These are phyloP conservation scores for Ophion obscuratus DNA, from an alignment of 2,888 invertebrate species.

Conservation along the genomic window DNA sequence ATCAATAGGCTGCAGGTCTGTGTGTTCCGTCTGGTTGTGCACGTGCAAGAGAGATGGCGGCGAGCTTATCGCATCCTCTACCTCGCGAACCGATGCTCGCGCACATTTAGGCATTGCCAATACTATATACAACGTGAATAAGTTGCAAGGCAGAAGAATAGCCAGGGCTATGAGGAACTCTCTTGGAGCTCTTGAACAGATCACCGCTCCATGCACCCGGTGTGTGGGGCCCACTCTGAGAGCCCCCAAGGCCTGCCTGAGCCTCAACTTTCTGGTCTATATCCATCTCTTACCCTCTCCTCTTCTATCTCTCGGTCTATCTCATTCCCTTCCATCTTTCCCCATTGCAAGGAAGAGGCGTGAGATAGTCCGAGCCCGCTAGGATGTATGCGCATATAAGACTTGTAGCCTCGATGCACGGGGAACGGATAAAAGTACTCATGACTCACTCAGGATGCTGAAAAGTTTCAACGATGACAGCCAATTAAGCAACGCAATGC, in stretches of 20 bases:
- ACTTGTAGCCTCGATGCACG: conserved; percentile 24
- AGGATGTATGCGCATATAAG: conserved; percentile 30
- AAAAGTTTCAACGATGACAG: conserved; percentile 59
- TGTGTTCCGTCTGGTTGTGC: conserved; percentile 18
- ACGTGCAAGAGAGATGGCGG: conserved; percentile 5
- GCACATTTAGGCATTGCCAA: conserved; percentile 61
- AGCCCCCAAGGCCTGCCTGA: conserved; percentile 35
- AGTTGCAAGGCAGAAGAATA: conserved; percentile 39
- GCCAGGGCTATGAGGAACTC: conserved; percentile 60
- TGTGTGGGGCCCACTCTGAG: conserved; percentile 54
- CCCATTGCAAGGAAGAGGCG: conserved; percentile 46
- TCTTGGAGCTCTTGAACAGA: conserved; percentile 46
- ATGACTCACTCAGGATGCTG: conserved; percentile 56
- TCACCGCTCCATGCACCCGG: conserved; percentile 61
- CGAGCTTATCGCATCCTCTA: conserved; percentile 56
- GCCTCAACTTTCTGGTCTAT: conserved; percentile 45
- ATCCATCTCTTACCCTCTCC: conserved; percentile 22
- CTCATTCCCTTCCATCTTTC: conserved; percentile 19
- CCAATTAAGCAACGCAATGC: conserved; percentile 60
- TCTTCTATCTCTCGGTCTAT: conserved; percentile 30
- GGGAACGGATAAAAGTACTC: conserved; percentile 45
- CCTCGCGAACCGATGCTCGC: conserved; percentile 35
- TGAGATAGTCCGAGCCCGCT: conserved; percentile 52
- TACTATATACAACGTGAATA: conserved; percentile 44
- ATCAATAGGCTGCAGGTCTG: conserved; percentile 47